A percentile compares a stretch with the other conserved stretches of the same genome.
Conservation (phyloP, 92 coral and sea anemone species). For the Phenganax stokvisi region DNA sequence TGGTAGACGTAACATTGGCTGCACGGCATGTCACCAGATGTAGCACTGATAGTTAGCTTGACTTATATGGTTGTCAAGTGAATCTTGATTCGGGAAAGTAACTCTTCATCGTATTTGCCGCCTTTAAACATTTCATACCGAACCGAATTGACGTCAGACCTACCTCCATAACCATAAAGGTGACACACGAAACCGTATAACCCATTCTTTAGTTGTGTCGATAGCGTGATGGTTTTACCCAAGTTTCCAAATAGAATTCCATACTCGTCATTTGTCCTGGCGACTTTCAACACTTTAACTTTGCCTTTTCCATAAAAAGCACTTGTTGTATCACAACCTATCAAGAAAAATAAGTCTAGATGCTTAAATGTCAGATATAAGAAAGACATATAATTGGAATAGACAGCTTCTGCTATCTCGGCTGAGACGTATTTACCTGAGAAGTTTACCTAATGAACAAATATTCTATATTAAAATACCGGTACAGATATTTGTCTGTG, state of each 20-base stretch:
- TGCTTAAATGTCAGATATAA: no score
- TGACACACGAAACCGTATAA: not conserved
- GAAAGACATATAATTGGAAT: no score
- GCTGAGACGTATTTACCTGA: no score
- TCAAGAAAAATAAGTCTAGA: not conserved
- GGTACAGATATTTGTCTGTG: not conserved
- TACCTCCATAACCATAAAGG: not conserved
- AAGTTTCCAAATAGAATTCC: not conserved
- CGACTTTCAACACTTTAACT: not conserved
- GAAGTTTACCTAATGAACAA: no score
- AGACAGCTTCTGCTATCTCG: no score
- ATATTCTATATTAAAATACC: not conserved
- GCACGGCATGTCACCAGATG: not conserved
- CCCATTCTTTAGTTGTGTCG: not conserved
- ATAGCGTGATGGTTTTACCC: not conserved
- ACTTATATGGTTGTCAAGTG: not conserved
- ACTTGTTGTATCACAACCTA: not conserved
- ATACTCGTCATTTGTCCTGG: not conserved
- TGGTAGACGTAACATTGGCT: not conserved
- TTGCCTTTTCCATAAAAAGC: constrained; percentile 1
- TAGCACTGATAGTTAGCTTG: not conserved
- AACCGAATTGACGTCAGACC: not conserved
- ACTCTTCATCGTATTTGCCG: not conserved
- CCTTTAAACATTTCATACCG: not conserved
- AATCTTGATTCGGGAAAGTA: not conserved